Conservation (phyloP, 2,113 vertebrate species). For the Menura novaehollandiae region DNA sequence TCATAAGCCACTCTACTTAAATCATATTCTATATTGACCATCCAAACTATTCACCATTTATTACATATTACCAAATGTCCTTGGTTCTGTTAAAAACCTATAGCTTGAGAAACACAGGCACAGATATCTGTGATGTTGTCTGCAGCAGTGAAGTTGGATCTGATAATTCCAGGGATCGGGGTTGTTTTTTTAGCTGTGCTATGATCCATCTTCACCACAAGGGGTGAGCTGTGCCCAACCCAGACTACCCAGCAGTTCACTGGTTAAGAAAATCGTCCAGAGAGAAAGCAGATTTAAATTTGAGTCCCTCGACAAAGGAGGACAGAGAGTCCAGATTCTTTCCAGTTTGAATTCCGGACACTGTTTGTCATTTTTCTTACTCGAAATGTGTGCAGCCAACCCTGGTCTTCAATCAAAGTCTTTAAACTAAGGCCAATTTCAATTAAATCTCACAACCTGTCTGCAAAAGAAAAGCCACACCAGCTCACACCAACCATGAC, state of each 20-base stretch:
- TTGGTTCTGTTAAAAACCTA: neutral
- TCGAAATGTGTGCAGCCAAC: fast-evolving
- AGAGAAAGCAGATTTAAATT: neutral
- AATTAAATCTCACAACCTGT: neutral
- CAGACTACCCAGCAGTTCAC: neutral
- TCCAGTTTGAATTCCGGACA: neutral
- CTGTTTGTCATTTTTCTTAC: neutral
- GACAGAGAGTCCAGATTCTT: neutral
- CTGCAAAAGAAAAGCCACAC: neutral
- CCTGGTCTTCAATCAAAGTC: neutral
- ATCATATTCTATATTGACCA: neutral
- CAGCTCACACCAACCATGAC: neutral
- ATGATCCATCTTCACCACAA: neutral
- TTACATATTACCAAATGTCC: neutral
- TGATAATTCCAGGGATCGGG: neutral
- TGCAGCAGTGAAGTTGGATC: neutral
- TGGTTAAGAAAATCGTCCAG: neutral
- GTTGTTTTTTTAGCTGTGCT: neutral
- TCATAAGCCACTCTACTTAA: neutral
- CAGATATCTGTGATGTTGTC: neutral
- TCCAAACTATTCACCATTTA: neutral
- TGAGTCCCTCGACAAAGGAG: neutral
- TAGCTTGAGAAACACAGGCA: neutral
- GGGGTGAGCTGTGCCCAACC: neutral
- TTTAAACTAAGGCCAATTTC: neutral